Percentiles rank a stretch among this genome's conserved stretches.
phyloP scores from a whole-genome alignment of 2,888 invertebrate genomes.

The Synergus laeviventris region DNA sequence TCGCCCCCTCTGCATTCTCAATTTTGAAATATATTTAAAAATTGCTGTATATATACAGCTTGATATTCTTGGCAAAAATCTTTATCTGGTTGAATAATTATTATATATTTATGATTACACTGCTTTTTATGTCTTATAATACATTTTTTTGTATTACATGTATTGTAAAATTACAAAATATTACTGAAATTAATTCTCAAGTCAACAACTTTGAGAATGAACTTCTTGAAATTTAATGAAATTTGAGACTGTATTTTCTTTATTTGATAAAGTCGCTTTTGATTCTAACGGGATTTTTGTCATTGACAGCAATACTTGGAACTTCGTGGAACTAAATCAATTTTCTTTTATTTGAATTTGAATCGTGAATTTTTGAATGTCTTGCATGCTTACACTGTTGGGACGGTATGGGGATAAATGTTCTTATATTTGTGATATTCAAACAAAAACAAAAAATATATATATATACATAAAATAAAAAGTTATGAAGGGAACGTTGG shows the following conservation, averaged over 20 bases:
- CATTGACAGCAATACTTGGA: too few species aligned
- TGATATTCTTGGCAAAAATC: background rate
- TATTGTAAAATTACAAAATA: background rate
- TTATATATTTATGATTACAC: background rate
- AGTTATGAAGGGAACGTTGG: background rate
- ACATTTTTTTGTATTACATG: background rate
- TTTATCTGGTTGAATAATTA: background rate
- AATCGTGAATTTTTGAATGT: background rate
- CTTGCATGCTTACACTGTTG: constrained; percentile 26
- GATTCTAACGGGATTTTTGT: background rate
- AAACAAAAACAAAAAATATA: background rate
- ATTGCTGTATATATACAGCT: too few species aligned
- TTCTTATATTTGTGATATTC: background rate
- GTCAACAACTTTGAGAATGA: background rate
- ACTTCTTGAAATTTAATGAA: background rate
- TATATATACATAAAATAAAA: background rate
- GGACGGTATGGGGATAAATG: constrained; percentile 22
- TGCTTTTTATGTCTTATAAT: background rate
- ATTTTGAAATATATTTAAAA: constrained; percentile 7
- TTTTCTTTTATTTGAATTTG: background rate
- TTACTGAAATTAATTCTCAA: background rate
- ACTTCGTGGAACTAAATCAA: too few species aligned
- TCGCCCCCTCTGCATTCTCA: too few species aligned
- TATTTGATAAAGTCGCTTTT: background rate
- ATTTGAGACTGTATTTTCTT: background rate